Percentiles rank a stretch among this genome's conserved stretches.
phyloP scores from a whole-genome alignment of 2,888 invertebrate species.

The Drosophila emarginata region DNA sequence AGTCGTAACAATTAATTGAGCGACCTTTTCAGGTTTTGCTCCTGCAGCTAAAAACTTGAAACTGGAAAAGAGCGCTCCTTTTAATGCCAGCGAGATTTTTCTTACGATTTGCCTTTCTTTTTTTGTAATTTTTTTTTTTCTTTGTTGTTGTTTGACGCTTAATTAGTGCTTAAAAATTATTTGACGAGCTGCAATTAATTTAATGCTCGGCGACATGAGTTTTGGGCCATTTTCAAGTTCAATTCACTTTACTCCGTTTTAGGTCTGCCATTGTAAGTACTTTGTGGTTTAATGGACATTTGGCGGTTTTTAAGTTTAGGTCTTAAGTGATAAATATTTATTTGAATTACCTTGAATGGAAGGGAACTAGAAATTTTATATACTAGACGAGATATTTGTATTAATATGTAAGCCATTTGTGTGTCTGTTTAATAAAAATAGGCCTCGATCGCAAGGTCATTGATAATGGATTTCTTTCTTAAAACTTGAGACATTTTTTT shows the following conservation, averaged over 20 bases:
- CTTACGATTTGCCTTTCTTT: slow-evolving; percentile 22
- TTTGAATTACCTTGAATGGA: background rate
- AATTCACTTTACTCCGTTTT: slow-evolving; percentile 16
- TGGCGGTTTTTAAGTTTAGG: background rate
- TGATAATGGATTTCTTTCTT: no score
- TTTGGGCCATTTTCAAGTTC: slow-evolving; percentile 45
- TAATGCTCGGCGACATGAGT: slow-evolving; percentile 58
- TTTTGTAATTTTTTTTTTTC: background rate
- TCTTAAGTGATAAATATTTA: background rate
- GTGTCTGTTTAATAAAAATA: no score
- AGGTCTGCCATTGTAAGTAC: background rate
- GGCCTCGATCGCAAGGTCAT: no score
- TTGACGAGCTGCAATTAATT: slow-evolving; percentile 74
- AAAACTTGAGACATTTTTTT: no score
- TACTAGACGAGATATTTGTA: background rate
- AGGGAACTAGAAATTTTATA: background rate
- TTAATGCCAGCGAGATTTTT: slow-evolving; percentile 7
- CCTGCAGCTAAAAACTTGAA: background rate
- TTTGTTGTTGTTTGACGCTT: slow-evolving; percentile 52
- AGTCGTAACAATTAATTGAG: slow-evolving; percentile 81
- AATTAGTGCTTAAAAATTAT: slow-evolving; percentile 73
- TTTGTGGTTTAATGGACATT: slow-evolving; percentile 23
- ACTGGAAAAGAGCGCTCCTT: slow-evolving; percentile 13
- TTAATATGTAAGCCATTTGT: background rate
- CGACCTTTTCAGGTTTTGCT: slow-evolving; percentile 56